Conservation (phyloP, 2,888 invertebrate species). For the Drosophila sordidula region DNA sequence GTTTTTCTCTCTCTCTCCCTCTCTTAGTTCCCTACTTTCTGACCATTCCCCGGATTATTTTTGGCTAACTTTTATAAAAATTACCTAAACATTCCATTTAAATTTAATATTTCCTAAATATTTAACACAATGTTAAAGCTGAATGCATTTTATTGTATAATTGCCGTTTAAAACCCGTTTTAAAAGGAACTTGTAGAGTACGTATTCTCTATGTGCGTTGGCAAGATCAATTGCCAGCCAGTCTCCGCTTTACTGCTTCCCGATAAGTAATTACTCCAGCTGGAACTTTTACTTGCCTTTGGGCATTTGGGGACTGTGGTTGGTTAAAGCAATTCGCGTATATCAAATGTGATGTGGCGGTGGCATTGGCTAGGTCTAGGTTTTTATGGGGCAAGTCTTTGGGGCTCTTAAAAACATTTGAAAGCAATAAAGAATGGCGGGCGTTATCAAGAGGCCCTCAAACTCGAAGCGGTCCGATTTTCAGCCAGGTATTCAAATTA, state of each 20-base stretch:
- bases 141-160: too few relatives aligned
- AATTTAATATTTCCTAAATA: too few relatives aligned
- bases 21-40: too few relatives aligned
- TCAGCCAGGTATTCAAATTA: constrained; percentile 75
- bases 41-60: too few relatives aligned
- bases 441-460: constrained; percentile 68
- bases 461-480: constrained; percentile 34
- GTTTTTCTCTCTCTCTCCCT: too few relatives aligned
- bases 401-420: constrained; percentile 66
- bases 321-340: constrained; percentile 59
- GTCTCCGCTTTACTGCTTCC: constrained; percentile 20
- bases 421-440: constrained; percentile 72
- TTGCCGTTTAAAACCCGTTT: too few relatives aligned
- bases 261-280: constrained; percentile 54
- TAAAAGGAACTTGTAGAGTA: too few relatives aligned
- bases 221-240: constrained; percentile 31
- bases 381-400: constrained; percentile 64
- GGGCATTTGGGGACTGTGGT: constrained; percentile 28
- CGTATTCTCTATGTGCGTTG: not conserved
- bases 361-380: constrained; percentile 32
- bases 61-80: too few relatives aligned
- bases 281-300: constrained; percentile 18
- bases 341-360: constrained; percentile 51
- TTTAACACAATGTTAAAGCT: too few relatives aligned
- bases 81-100: too few relatives aligned